Evolutionary conservation across 2,888 invertebrate species (phyloP).

Genomic region (Caenorhabditis imperialis): DNA sequence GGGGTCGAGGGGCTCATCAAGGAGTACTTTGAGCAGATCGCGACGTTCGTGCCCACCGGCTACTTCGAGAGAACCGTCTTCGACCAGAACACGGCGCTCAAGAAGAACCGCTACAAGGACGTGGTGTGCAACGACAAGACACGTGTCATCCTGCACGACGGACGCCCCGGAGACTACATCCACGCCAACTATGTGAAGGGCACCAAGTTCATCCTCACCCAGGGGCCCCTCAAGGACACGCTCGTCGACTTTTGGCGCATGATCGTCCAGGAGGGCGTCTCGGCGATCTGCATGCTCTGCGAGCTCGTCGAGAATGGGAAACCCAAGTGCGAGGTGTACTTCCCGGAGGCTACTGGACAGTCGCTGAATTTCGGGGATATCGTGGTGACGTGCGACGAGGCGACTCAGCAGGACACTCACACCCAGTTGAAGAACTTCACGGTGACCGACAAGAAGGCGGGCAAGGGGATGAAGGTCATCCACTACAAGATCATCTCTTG

Average conservation of each 20-base stretch:
- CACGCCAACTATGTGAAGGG: no score
- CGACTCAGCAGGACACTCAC: conserved; percentile 17
- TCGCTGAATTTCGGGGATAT: conserved; percentile 13
- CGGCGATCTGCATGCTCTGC: conserved; percentile 46
- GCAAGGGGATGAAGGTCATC: conserved; percentile 7
- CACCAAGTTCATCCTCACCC: conserved; percentile 46
- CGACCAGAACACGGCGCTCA: conserved; percentile 23
- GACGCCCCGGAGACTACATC: conserved; percentile 59
- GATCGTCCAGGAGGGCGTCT: conserved; percentile 34
- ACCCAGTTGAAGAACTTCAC: conserved; percentile 16
- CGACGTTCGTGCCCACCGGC: conserved; percentile 14
- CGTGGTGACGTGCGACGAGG: conserved; percentile 12
- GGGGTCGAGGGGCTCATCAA: conserved; percentile 37
- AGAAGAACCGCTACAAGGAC: conserved; percentile 45
- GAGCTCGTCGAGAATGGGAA: conserved; percentile 34
- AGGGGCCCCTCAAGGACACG: conserved; percentile 46
- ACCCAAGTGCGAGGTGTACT: conserved; percentile 36
- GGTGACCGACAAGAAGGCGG: conserved; percentile 13
- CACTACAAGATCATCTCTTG: conserved; percentile 34
- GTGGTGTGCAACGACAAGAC: conserved; percentile 63
- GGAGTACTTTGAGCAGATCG: conserved; percentile 15
- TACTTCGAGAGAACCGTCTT: conserved; percentile 11
- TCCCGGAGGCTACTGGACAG: conserved; percentile 7
- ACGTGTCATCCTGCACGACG: conserved; percentile 58
- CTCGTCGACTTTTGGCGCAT: conserved; percentile 50